These are phyloP conservation scores for Odontocolon sp. DNA, from an alignment of 2,888 invertebrate species.

Conservation along the genomic window DNA sequence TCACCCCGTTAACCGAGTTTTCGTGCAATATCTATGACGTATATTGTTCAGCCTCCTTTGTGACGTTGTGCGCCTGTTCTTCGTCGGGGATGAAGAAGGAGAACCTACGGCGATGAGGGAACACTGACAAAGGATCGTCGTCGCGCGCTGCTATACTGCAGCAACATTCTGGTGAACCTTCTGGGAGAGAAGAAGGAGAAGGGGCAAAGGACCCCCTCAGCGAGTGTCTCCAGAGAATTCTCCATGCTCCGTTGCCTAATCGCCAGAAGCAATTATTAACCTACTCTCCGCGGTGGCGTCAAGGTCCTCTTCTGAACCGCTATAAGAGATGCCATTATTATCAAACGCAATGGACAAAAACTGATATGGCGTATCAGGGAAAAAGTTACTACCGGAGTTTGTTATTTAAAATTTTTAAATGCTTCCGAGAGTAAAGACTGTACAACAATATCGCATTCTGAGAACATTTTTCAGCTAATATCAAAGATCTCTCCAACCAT, in stretches of 20 bases:
- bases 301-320: not conserved
- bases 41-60: not conserved
- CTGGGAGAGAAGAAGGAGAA: conserved; percentile 5
- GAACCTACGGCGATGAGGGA: conserved; percentile 1
- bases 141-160: not conserved
- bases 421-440: too few species aligned
- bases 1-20: conserved; percentile 26
- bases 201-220: not conserved
- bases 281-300: conserved; percentile 17
- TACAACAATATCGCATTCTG: too few species aligned
- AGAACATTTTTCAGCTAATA: too few species aligned
- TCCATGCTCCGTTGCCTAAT: conserved; percentile 42
- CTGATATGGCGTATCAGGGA: not conserved
- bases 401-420: too few species aligned
- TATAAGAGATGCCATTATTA: not conserved
- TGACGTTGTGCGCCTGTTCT: not conserved
- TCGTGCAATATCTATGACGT: conserved; percentile 15
- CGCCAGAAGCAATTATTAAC: conserved; percentile 48
- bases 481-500: too few species aligned
- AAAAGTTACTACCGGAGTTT: not conserved
- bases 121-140: conserved; percentile 23
- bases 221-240: conserved; percentile 7
- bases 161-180: not conserved
- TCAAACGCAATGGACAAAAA: not conserved
- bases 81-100: conserved; percentile 10